phyloP scores from a whole-genome alignment of 1,140 invertebrate species.

The Nephila pilipes region DNA sequence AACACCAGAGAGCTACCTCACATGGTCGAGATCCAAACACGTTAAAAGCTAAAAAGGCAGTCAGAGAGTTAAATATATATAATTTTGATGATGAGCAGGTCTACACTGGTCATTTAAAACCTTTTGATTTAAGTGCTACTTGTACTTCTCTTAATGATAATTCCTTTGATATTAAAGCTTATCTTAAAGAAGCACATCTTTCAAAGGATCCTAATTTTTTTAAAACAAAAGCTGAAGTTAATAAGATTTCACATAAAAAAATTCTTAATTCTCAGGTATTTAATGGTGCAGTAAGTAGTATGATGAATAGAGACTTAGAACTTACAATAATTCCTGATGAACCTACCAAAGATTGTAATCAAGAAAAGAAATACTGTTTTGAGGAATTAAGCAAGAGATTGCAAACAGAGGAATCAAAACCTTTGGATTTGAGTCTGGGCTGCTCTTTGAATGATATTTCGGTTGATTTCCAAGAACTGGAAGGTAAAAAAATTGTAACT shows the following conservation, averaged over 20 bases:
- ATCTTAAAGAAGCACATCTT: conserved; percentile 19
- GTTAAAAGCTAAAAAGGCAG: conserved; percentile 53
- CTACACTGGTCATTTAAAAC: neutral
- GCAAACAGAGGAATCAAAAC: conserved; percentile 59
- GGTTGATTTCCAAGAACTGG: conserved; percentile 35
- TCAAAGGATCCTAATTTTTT: conserved; percentile 37
- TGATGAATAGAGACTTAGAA: conserved; percentile 10
- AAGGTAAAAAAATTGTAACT: conserved; percentile 50
- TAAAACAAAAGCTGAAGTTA: conserved; percentile 14
- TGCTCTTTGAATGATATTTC: conserved; percentile 60
- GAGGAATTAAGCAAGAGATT: neutral
- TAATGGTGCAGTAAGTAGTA: conserved; percentile 43
- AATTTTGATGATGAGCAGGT: conserved; percentile 38
- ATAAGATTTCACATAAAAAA: conserved; percentile 50
- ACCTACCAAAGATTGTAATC: conserved; percentile 62
- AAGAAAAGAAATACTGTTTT: neutral
- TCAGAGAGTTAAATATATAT: conserved; percentile 18
- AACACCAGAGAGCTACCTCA: conserved; percentile 84
- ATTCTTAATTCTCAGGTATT: conserved; percentile 62
- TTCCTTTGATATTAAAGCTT: conserved; percentile 33
- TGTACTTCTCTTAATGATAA: conserved; percentile 37
- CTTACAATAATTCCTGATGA: conserved; percentile 36
- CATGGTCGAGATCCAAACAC: conserved; percentile 72
- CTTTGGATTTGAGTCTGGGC: conserved; percentile 71
- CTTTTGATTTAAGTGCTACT: neutral